Conservation (phyloP, 2,888 invertebrate species). For the Heteropelma amictum region DNA sequence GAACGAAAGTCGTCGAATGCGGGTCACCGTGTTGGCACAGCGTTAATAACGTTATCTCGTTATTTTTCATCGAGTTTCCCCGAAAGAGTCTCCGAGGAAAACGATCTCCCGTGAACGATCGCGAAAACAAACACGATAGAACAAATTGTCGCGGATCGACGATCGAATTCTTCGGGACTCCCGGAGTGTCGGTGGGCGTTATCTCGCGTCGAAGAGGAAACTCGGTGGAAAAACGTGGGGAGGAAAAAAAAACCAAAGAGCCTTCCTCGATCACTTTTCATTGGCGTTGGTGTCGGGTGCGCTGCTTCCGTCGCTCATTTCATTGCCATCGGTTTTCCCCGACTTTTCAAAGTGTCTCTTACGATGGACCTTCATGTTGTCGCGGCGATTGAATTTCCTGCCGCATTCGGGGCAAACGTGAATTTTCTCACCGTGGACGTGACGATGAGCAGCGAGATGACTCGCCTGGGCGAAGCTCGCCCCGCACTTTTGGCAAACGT, state of each 20-base stretch:
- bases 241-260: neutral
- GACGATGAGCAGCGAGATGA: constrained; percentile 75
- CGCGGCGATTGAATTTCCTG: constrained; percentile 74
- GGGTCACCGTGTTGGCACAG: too few relatives aligned
- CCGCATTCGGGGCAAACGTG: constrained; percentile 76
- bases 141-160: neutral
- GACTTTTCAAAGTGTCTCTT: constrained; percentile 72
- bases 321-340: constrained; percentile 58
- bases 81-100: too few relatives aligned
- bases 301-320: constrained; percentile 46
- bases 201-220: too few relatives aligned
- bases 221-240: too few relatives aligned
- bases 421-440: constrained; percentile 75
- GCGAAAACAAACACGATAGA: too few relatives aligned
- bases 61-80: too few relatives aligned
- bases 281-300: constrained; percentile 59
- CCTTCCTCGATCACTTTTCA: constrained; percentile 59
- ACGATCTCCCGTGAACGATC: too few relatives aligned
- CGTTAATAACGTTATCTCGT: too few relatives aligned
- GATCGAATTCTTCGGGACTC: neutral
- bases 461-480: constrained; percentile 76
- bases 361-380: constrained; percentile 76
- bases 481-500: constrained; percentile 74
- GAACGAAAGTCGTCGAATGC: too few relatives aligned
- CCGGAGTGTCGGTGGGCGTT: neutral